Conservation (phyloP, 2,113 vertebrate species). For the Calyptomena viridis region DNA sequence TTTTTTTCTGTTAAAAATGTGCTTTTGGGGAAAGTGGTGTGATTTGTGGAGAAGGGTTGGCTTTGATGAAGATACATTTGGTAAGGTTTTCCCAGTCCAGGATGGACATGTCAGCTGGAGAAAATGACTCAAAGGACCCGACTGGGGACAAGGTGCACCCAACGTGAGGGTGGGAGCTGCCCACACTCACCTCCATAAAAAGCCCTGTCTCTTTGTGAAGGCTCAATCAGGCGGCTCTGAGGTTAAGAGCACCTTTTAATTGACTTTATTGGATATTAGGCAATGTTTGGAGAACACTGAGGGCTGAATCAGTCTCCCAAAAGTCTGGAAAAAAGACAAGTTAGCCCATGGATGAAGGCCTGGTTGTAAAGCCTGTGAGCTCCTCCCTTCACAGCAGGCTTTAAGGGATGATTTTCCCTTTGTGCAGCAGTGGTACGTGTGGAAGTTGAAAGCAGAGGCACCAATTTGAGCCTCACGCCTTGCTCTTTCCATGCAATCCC, state of each 20-base stretch:
- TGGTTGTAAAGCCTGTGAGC: background rate
- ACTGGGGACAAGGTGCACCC: background rate
- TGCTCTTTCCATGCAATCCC: background rate
- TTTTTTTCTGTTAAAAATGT: background rate
- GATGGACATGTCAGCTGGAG: background rate
- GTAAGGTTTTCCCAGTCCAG: background rate
- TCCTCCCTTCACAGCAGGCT: background rate
- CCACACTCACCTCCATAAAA: fast-evolving
- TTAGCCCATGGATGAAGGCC: fast-evolving
- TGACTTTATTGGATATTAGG: background rate
- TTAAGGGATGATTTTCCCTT: background rate
- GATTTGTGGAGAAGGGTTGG: background rate
- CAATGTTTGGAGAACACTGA: background rate
- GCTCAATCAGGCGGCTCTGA: background rate
- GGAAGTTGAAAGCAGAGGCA: background rate
- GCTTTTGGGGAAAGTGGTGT: background rate
- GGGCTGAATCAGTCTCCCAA: background rate
- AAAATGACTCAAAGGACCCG: background rate
- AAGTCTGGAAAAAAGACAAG: background rate
- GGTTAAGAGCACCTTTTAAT: background rate
- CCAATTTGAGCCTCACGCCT: background rate
- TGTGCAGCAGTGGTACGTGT: fast-evolving
- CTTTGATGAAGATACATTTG: background rate
- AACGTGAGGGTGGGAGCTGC: fast-evolving
- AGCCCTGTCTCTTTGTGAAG: background rate